Percentiles rank a stretch among this genome's conserved stretches.
phyloP scores from a whole-genome alignment of 1,140 invertebrate genomes.

The Aphelinus certus region DNA sequence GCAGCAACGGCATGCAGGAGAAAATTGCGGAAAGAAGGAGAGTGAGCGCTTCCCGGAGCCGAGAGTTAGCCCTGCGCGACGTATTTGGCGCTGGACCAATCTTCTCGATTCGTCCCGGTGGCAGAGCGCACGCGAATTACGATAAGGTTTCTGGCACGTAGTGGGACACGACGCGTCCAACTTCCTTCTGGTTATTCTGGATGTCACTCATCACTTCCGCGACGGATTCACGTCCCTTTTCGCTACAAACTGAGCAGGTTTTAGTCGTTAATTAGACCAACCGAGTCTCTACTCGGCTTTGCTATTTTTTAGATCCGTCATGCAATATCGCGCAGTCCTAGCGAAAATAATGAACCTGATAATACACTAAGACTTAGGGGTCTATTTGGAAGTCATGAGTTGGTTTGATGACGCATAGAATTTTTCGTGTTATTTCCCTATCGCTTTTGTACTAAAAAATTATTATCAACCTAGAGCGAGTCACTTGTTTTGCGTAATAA shows the following conservation, averaged over 20 bases:
- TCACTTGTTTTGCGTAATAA: too few species aligned
- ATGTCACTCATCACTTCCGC: constrained; percentile 55
- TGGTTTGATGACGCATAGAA: too few species aligned
- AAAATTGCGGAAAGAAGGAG: constrained; percentile 35
- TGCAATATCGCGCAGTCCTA: too few species aligned
- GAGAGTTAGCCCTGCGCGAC: constrained; percentile 20
- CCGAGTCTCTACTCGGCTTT: too few species aligned
- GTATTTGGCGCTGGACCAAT: constrained; percentile 61
- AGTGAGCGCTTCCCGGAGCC: constrained; percentile 21
- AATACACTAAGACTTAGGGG: too few species aligned
- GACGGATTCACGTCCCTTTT: background rate
- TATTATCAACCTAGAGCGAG: too few species aligned
- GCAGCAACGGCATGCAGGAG: constrained; percentile 7
- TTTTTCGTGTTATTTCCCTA: too few species aligned
- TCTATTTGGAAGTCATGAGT: too few species aligned
- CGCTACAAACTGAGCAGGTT: too few species aligned
- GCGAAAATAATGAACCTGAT: too few species aligned
- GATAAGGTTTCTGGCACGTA: constrained; percentile 58
- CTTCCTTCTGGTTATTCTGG: constrained; percentile 56
- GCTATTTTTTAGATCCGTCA: too few species aligned
- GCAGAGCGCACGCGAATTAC: constrained; percentile 50
- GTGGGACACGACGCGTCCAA: constrained; percentile 41
- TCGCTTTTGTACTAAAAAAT: too few species aligned
- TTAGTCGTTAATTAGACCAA: constrained; percentile 31
- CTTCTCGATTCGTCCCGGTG: constrained; percentile 43